phyloP scores from a whole-genome alignment of 2,797 vertebrate genomes.

The Arctocebus calabarensis region DNA sequence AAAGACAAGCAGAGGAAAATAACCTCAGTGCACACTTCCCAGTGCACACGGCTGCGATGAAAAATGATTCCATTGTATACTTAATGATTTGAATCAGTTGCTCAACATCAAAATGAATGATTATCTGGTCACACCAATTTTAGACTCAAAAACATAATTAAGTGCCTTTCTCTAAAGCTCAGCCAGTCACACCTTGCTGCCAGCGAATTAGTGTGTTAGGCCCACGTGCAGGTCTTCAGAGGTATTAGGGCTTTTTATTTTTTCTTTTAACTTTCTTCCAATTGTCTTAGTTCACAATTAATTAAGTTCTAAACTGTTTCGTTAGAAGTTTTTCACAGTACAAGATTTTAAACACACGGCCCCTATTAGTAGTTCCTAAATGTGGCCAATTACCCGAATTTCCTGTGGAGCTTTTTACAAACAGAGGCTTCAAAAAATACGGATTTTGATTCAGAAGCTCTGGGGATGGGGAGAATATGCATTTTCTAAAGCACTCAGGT shows the following conservation, averaged over 20 bases:
- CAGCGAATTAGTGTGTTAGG: fast-evolving
- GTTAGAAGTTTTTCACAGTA: not conserved
- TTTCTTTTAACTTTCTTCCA: not conserved
- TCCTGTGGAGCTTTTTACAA: not conserved
- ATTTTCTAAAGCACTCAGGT: not conserved
- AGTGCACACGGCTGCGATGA: fast-evolving
- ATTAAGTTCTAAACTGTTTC: not conserved
- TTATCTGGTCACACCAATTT: not conserved
- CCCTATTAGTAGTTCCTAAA: not conserved
- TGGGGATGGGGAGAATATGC: not conserved
- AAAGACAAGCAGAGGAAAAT: not conserved
- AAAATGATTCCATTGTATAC: not conserved
- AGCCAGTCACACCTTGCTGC: not conserved
- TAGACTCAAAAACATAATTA: not conserved
- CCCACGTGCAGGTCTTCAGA: not conserved
- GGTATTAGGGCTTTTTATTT: not conserved
- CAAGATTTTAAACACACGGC: not conserved
- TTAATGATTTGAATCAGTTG: not conserved
- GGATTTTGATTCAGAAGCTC: not conserved
- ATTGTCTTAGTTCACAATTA: not conserved
- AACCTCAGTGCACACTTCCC: fast-evolving
- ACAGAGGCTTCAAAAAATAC: not conserved
- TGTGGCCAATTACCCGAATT: constrained; percentile 25
- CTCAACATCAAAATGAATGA: not conserved
- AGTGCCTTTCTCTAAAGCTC: not conserved